Evolutionary conservation across 2,797 vertebrate genomes (phyloP), one percentile per base, ranked within the genome.

Genomic region (Malacoraja senta): DNA sequence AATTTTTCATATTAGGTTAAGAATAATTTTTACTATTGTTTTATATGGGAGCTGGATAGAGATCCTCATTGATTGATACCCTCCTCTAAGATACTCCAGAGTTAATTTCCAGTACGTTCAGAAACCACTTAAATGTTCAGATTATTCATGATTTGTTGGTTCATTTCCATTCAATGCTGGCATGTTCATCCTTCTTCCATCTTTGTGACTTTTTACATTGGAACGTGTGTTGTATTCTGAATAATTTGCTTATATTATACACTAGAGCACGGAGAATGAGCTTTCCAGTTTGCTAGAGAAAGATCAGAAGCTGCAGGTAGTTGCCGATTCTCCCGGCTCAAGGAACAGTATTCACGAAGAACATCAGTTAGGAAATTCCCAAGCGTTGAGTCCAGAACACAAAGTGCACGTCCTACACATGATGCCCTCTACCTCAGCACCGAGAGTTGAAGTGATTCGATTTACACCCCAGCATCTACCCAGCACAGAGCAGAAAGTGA

Each of bases 251-350:
- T 92, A 58, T 92, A 74, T 92, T 92, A 29, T 92, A 92, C 71
- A 92, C 94, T 94, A 96, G 96, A 95, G 95, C 93, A 94, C 95
- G 96, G 96, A 93, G 96, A 96, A 95, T 94, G 95, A 95, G 94
- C 94, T 94, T 94, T 95, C 94, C 94, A 93, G 93, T 74, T 93
- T 91, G 93, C 94, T 95, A 95, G 94, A 95, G 94, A 95, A 95
- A 94, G 95, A 94, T 93, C 95, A 95, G 94, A 95, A 93, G 94
- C 94, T 94, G 93, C 94, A 92, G 90, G 90, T 92, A 74, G 72
- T 92, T 44, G 90, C 94, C 94, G 93, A 93, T 65, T 93, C 94
- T 78, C 92, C 94, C 93, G 93, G 93, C 91, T 93, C 94, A 94
- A 94, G 94, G 93, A 93, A 94, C 94, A 83, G 93, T 71, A 93